Evolutionary conservation across 2,888 invertebrate species (phyloP), one percentile per base, ranked within the genome.

Genomic region (Lottia scabra): DNA sequence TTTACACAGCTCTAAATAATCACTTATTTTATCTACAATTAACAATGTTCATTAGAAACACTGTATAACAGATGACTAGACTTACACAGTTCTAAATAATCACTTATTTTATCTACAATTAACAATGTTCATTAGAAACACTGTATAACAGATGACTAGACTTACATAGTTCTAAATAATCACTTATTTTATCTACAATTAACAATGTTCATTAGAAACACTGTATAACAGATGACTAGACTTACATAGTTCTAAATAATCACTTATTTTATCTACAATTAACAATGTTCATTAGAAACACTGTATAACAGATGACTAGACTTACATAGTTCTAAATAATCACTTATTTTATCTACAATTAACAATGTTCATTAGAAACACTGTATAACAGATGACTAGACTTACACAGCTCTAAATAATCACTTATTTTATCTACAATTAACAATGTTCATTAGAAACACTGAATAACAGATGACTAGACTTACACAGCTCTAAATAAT

Each of bases 1-100:
- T 45, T 70, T 67, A 45, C 70, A 67, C 12, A 73, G 23, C 27
- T 73, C 73, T 64, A 73, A 43, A 43, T 70, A 73, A 6, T 62
- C 48, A 27, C 63, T 23, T 16, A 73, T 26, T n/a, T 30, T n/a
- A 26, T 70, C 73, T 70, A 48, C 6, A 66, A 15, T 19, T 15
- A 19, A 56, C 56, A 56, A 38, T 38, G n/a, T 70, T 73, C 70
- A 15, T 30, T 15, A 30, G 44, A 46, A 19, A 69, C 43, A 10
- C 63, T 44, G 15, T 30, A 16, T 70, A 70, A 67, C 13, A 73
- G 67, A 15, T 64, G 30, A 6, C 65, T 62, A 5, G 67, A 62
- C 43, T 70, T 67, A 45, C 38, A 38, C 38, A 8, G 1, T 38
- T 6, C 10, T 38, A 8, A 38, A 38, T 38, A 8, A 38, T 38